Evolutionary conservation across 1,140 invertebrate species (phyloP), one percentile per base, ranked within the genome.

Genomic region (Nasonia giraulti): DNA sequence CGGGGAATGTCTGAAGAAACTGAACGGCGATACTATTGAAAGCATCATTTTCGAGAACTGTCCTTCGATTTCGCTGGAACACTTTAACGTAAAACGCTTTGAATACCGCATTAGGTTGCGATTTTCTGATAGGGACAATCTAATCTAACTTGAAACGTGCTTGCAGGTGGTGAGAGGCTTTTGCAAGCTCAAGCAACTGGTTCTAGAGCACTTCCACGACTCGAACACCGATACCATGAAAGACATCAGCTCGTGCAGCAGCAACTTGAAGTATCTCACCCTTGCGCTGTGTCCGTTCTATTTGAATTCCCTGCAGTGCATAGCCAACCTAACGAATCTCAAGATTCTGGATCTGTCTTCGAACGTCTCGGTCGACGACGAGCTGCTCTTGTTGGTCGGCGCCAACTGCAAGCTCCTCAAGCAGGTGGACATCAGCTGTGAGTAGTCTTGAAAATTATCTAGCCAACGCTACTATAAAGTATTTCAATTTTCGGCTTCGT

Each of bases 301-400:
- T 33, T 66, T 17, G 5, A 82, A 75, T 62, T 76, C 71, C n/a
- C 40, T 82, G 6, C 17, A 66, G 3, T 11, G 76, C 1, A 66
- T 82, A 76, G 11, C 73, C 62, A 76, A 55, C 1, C 11, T 82
- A 8, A 68, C 0, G 1, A 76, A 66, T 76, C 81, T 82, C 66
- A 37, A 76, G 44, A 23, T 1, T 17, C 33, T 83, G 55, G 66
- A 83, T 78, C 17, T 83, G 4, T 69, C 50, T 5, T 78, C 55
- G 44, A 83, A 83, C 31, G 40, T 44, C 23, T 77, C 75, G 1
- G 82, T 83, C 31, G 44, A 83, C n/a, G 82, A 83, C n/a, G 11
- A 55, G 5, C 23, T 78, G 44, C 74, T 82, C 20, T 23, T 76
- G 11, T 7, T 17, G n/a, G 44, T 82, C 14, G 81, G 50, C 5